Conservation (phyloP, 2,888 invertebrate species). For the Abrostola triplasia region DNA sequence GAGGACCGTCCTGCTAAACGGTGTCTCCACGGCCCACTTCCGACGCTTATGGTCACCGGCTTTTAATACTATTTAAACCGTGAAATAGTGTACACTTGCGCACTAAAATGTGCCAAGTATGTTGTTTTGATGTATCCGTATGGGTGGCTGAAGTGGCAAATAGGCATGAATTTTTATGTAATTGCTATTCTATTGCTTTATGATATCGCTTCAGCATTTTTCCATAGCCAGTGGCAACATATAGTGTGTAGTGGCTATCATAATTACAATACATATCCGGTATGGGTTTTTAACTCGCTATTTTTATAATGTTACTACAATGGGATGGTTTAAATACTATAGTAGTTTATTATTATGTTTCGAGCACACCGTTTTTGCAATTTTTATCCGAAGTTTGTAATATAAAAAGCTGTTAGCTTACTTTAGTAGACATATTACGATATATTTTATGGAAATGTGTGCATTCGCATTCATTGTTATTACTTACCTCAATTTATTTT, state of each 20-base stretch:
- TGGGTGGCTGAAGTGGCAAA: slow-evolving; percentile 24
- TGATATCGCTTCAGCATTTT: slow-evolving; percentile 7
- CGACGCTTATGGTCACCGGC: slow-evolving; percentile 64
- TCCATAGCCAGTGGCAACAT: slow-evolving; percentile 5
- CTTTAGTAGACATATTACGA: too few relatives aligned
- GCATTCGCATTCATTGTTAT: neutral
- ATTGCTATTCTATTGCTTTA: slow-evolving; percentile 27
- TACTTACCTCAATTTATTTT: slow-evolving; percentile 3
- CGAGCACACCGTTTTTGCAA: slow-evolving; percentile 1
- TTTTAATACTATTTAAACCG: slow-evolving; percentile 40
- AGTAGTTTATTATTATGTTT: slow-evolving; percentile 16
- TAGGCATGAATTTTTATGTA: slow-evolving; percentile 31
- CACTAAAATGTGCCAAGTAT: slow-evolving; percentile 26
- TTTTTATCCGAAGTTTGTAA: slow-evolving; percentile 6
- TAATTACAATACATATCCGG: slow-evolving; percentile 15
- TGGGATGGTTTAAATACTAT: slow-evolving; percentile 12
- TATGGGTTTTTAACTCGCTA: neutral
- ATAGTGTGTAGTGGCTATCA: slow-evolving; percentile 9
- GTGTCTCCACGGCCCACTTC: slow-evolving; percentile 64
- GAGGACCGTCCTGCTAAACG: slow-evolving; percentile 58
- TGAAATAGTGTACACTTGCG: slow-evolving; percentile 31
- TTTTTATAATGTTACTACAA: slow-evolving; percentile 3
- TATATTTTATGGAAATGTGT: too few relatives aligned
- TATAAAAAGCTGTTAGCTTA: too few relatives aligned
- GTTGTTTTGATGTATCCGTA: slow-evolving; percentile 35